These are phyloP conservation scores for Columba livia DNA, from an alignment of 2,113 vertebrate genomes.

Conservation along the genomic window DNA sequence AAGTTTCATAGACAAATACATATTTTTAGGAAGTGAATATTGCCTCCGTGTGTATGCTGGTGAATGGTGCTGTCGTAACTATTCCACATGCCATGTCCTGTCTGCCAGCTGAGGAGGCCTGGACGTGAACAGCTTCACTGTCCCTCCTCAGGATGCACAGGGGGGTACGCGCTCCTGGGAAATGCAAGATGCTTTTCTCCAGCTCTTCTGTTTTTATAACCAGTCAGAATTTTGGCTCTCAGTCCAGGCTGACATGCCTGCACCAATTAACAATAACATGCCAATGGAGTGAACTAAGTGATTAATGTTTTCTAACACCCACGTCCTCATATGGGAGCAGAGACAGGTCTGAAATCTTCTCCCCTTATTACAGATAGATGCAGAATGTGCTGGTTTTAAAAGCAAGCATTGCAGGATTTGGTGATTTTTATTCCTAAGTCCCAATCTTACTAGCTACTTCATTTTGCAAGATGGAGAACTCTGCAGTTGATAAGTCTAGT, in stretches of 20 bases:
- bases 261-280: too few relatives aligned
- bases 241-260: neutral
- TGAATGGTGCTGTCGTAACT: neutral
- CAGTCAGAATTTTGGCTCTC: neutral
- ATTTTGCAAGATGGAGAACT: neutral
- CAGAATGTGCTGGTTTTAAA: neutral
- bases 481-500: neutral
- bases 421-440: neutral
- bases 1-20: neutral
- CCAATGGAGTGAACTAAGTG: too few relatives aligned
- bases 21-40: neutral
- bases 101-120: neutral
- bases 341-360: neutral
- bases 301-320: neutral
- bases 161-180: neutral
- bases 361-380: neutral
- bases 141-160: rapidly evolving
- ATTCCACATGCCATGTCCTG: rapidly evolving
- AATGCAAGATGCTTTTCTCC: neutral
- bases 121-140: neutral
- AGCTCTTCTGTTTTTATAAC: neutral
- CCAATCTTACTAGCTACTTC: neutral
- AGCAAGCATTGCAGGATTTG: neutral
- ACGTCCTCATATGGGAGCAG: neutral
- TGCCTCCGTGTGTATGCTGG: neutral